Percentiles rank a stretch among this genome's conserved stretches.
Conservation (phyloP, 2,888 invertebrate species). For the Scaptodrosophila latifasciaeformis region DNA sequence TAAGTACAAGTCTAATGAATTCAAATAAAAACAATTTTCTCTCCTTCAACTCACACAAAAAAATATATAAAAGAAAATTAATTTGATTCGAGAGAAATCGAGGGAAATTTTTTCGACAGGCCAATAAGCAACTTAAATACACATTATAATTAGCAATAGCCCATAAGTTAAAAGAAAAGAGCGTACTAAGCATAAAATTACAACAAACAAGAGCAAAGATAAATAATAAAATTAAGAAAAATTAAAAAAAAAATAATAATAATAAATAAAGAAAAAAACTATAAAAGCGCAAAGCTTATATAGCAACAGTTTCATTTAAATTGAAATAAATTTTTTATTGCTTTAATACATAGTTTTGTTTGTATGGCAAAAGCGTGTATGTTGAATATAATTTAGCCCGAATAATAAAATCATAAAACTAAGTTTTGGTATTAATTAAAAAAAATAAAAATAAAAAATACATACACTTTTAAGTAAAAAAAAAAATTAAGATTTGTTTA, state of each 20-base stretch:
- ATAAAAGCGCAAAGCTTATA: conserved; percentile 30
- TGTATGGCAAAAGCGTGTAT: conserved; percentile 18
- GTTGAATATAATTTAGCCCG: conserved; percentile 2
- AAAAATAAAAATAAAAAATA: conserved; percentile 7
- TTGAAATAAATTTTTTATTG: conserved; percentile 25
- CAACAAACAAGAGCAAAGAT: conserved; percentile 18
- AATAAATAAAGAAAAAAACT: conserved; percentile 19
- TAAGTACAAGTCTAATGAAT: conserved; percentile 68
- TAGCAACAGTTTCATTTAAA: conserved; percentile 8
- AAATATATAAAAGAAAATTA: conserved; percentile 3
- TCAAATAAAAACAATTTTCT: too few species aligned
- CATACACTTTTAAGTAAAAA: conserved; percentile 27
- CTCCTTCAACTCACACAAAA: too few species aligned
- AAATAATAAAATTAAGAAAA: conserved; percentile 32
- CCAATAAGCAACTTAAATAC: conserved; percentile 49
- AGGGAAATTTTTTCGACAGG: conserved; percentile 8
- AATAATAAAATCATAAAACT: conserved; percentile 13
- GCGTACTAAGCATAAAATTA: conserved; percentile 19
- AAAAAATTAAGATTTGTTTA: conserved; percentile 48
- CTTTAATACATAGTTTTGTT: conserved; percentile 29
- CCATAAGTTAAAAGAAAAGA: conserved; percentile 51
- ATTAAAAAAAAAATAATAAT: conserved; percentile 22
- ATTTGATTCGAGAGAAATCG: conserved; percentile 2
- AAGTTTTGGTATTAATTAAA: conserved; percentile 4
- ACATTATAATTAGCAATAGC: conserved; percentile 66